Conservation (phyloP, 2,888 invertebrate species). For the Entomobrya proxima region DNA sequence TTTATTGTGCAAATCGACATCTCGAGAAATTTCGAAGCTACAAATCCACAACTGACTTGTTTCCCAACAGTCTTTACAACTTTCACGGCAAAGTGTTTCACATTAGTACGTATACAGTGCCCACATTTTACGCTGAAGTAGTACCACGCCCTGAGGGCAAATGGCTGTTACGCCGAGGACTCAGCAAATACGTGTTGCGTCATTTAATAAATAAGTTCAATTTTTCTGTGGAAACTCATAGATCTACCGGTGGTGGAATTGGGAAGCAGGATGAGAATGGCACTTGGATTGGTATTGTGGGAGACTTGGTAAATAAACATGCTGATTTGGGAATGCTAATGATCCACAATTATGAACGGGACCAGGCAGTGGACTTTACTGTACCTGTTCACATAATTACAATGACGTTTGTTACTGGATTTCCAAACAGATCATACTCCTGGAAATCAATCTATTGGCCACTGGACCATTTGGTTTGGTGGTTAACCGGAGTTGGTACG, state of each 20-base stretch:
- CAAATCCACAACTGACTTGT: too few relatives aligned
- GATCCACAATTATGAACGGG: constrained; percentile 38
- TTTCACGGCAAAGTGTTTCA: neutral
- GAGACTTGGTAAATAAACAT: constrained; percentile 47
- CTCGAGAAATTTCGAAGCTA: too few relatives aligned
- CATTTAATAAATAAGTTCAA: constrained; percentile 44
- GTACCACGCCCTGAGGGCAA: neutral
- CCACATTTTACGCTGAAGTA: too few relatives aligned
- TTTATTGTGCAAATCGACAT: too few relatives aligned
- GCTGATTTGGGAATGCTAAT: constrained; percentile 63
- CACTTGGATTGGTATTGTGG: constrained; percentile 66
- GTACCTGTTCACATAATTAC: constrained; percentile 57
- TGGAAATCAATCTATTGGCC: constrained; percentile 67
- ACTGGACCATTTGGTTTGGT: constrained; percentile 45
- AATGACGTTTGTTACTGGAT: constrained; percentile 62
- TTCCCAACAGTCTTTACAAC: neutral
- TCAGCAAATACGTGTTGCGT: constrained; percentile 41
- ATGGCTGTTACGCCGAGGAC: constrained; percentile 9
- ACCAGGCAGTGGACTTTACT: constrained; percentile 51
- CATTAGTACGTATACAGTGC: neutral
- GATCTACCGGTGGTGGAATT: constrained; percentile 65
- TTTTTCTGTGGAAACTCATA: constrained; percentile 55
- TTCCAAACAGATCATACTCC: constrained; percentile 45
- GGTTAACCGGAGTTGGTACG: neutral
- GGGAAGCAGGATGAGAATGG: constrained; percentile 33